Evolutionary conservation across 2,113 vertebrate species (phyloP), one percentile per base, ranked within the genome.

Genomic region (Manacus vitellinus): DNA sequence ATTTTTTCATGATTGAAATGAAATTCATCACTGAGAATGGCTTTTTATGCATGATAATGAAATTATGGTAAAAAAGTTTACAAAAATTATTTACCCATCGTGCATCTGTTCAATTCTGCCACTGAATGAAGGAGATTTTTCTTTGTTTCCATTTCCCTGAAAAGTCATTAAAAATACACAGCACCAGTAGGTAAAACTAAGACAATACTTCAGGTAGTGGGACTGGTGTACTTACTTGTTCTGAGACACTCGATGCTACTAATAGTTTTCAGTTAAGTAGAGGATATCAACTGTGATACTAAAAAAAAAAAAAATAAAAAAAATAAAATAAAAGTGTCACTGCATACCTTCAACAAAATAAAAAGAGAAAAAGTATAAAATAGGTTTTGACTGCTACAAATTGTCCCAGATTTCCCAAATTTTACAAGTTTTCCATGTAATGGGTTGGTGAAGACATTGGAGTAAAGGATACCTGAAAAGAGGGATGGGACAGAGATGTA

Each of bases 401-500:
- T 67, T 14, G 15, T 3, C 8, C 2, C 15, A 0, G 2, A 4
- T 21, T 15, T 46, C 3, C 19, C 10, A 10, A 35, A 23, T 55
- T 61, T 44, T 63, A 4, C 23, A 59, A n/a, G 16, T 75, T 58
- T 46, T 22, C 14, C 52, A 4, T 54, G 28, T 43, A 12, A 13
- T 73, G 22, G 6, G 21, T 72, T 51, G 23, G 9, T 49, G 33
- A 78, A 41, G 37, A 62, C 12, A 39, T 14, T 6, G 2, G 4
- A 62, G 33, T 62, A 56, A 67, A 13, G 10, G 35, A 67, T 62
- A 56, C 6, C 33, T 83, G 35, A 52, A 12, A 61, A 91, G 30
- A 51, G 17, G 30, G 17, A 19, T 73, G 21, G 51, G 54, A 46
- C 47, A n/a, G 35, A 62, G 31, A 52, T 41, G 8, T 25, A 46